These are phyloP conservation scores for Campoplex capitator DNA, from an alignment of 2,888 invertebrate species.

Conservation along the genomic window DNA sequence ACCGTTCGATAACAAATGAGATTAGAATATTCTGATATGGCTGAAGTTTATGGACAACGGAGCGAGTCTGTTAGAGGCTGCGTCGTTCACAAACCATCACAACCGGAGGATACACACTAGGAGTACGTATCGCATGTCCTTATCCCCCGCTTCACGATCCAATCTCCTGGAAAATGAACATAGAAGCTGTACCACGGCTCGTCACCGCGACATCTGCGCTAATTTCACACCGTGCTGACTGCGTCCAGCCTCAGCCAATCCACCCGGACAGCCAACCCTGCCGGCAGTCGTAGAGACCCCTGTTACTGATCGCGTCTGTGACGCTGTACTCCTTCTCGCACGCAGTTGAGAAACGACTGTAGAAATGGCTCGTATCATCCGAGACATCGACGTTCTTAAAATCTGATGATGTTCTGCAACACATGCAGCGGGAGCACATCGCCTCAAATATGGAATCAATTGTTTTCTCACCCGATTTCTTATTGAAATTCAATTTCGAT, in stretches of 20 bases:
- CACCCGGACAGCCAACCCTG: slow-evolving; percentile 61
- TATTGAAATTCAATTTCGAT: too few relatives aligned
- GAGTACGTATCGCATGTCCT: slow-evolving; percentile 64
- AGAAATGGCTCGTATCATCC: slow-evolving; percentile 36
- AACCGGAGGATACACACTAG: slow-evolving; percentile 38
- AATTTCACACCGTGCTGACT: slow-evolving; percentile 84
- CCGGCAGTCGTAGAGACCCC: slow-evolving; percentile 69
- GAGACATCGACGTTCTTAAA: slow-evolving; percentile 21
- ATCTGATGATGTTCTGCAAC: not conserved
- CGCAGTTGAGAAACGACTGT: slow-evolving; percentile 37
- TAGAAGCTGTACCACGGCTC: slow-evolving; percentile 80
- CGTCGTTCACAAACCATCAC: slow-evolving; percentile 33
- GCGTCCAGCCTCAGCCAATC: slow-evolving; percentile 73
- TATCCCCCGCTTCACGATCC: slow-evolving; percentile 78
- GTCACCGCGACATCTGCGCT: slow-evolving; percentile 84
- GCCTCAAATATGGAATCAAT: not conserved
- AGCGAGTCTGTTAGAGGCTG: slow-evolving; percentile 33
- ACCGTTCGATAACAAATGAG: slow-evolving; percentile 75
- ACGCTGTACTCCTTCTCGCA: slow-evolving; percentile 40
- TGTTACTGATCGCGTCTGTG: slow-evolving; percentile 57
- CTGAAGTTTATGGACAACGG: slow-evolving; percentile 49
- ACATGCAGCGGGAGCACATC: not conserved
- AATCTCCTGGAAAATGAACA: slow-evolving; percentile 85
- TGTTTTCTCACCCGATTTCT: not conserved
- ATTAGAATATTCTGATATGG: slow-evolving; percentile 78